These are phyloP conservation scores for Drosophila pandora DNA, from an alignment of 1,140 invertebrate species.

Conservation along the genomic window DNA sequence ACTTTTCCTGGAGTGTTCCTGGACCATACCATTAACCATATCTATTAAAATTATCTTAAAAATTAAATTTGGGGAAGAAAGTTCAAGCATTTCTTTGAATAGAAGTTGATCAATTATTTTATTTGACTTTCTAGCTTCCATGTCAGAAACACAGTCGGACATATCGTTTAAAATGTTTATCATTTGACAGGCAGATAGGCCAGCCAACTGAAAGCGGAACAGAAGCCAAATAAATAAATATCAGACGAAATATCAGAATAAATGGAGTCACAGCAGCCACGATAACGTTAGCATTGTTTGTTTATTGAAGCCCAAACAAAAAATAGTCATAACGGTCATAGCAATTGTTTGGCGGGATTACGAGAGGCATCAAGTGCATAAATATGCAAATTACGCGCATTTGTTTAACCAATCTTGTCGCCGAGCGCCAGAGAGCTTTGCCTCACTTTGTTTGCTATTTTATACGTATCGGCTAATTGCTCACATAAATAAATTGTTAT, in stretches of 20 bases:
- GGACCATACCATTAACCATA: too few relatives aligned
- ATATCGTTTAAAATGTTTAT: conserved; percentile 28
- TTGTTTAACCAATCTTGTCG: conserved; percentile 52
- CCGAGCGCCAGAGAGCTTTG: conserved; percentile 19
- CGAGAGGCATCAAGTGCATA: conserved; percentile 35
- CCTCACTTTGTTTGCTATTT: conserved; percentile 46
- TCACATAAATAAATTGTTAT: conserved; percentile 74
- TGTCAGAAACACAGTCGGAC: neutral
- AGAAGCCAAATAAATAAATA: conserved; percentile 47
- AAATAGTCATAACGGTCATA: conserved; percentile 19
- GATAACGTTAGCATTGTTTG: conserved; percentile 51
- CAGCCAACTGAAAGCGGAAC: conserved; percentile 22
- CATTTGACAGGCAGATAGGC: conserved; percentile 42
- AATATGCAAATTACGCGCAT: conserved; percentile 58
- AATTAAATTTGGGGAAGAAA: neutral
- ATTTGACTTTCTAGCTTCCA: conserved; percentile 1
- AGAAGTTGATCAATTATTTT: neutral
- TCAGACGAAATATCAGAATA: conserved; percentile 28
- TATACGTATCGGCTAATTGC: conserved; percentile 57
- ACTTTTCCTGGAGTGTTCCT: conserved; percentile 1
- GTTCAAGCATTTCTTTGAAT: neutral
- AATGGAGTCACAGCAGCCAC: conserved; percentile 44
- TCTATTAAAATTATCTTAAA: neutral
- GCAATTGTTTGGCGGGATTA: conserved; percentile 30
- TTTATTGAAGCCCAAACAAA: conserved; percentile 33